Conservation (phyloP, 2,113 vertebrate genomes). For the Lanius ludovicianus region DNA sequence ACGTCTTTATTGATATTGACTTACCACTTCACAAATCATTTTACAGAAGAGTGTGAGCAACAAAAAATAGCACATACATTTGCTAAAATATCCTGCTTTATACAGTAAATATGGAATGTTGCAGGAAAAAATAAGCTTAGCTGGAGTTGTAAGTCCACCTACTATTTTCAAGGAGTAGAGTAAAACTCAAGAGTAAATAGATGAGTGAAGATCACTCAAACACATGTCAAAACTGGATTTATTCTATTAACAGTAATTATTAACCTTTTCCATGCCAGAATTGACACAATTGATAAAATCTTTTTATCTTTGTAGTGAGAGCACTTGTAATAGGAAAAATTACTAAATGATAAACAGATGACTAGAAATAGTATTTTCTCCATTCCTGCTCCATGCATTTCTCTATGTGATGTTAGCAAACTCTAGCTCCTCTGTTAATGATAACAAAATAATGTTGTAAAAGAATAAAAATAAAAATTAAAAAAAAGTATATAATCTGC, state of each 20-base stretch:
- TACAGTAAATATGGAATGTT: background rate
- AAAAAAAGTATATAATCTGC: background rate
- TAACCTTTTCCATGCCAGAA: background rate
- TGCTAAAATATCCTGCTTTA: background rate
- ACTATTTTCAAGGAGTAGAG: background rate
- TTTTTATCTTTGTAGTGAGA: background rate
- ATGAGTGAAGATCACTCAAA: background rate
- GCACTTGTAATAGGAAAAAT: background rate
- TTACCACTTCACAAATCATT: background rate
- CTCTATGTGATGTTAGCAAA: background rate
- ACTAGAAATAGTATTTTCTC: background rate
- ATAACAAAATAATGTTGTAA: background rate
- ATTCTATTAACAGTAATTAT: background rate
- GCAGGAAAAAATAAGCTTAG: background rate
- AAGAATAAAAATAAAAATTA: background rate
- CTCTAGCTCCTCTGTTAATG: background rate
- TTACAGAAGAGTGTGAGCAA: background rate
- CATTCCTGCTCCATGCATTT: background rate
- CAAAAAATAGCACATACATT: background rate
- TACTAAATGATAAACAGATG: slow-evolving; percentile 10
- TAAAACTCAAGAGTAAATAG: background rate
- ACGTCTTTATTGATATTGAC: slow-evolving; percentile 12
- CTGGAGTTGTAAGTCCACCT: background rate
- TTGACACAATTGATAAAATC: background rate
- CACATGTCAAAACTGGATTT: background rate